Evolutionary conservation across 2,888 invertebrate genomes (phyloP), one percentile per base, ranked within the genome.

Genomic region (Myopa testacea): DNA sequence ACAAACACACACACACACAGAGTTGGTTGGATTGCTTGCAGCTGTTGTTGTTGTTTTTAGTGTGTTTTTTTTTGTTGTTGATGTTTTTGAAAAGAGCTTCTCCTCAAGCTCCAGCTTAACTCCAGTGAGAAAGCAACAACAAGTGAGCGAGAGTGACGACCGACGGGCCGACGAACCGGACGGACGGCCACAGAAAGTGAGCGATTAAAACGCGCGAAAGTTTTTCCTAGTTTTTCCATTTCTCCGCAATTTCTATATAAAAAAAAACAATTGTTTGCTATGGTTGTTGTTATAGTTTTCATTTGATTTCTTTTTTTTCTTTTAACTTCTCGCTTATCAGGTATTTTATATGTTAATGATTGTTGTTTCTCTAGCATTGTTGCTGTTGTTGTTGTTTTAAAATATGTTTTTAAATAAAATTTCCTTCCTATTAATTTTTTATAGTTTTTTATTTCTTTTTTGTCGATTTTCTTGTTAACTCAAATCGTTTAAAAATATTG

Each of bases 241-340:
- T 86, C 86, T 86, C 86, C 83, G 83, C 86, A 86, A 85, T 86
- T 85, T 85, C 86, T 85, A 85, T 84, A 85, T 8, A 10, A 86
- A 86, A 86, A 86, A 85, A 83, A 55, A 16, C 55, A 12, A 45
- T 55, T 55, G 55, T 65, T 37, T 65, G 19, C 37, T 6, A n/a
- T n/a, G 26, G 26, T 26, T 26, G 26, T 26, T 26, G 26, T 63
- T 63, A 4, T 63, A 10, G 10, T 34, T 34, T 34, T 63, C 34
- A 6, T 73, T 67, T 45, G 37, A n/a, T 62, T 45, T 72, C 34
- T 72, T 60, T 72, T 16, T 60, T 38, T 19, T 50, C 50, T 52
- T 38, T 58, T 40, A 72, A 16, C 16, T 14, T 55, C 55, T 26
- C 19, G 12, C 19, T 45, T 50, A 52, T 63, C 12, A 52, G 19